phyloP scores from a whole-genome alignment of 2,888 invertebrate species.

The Brachynemurus nebulosus region DNA sequence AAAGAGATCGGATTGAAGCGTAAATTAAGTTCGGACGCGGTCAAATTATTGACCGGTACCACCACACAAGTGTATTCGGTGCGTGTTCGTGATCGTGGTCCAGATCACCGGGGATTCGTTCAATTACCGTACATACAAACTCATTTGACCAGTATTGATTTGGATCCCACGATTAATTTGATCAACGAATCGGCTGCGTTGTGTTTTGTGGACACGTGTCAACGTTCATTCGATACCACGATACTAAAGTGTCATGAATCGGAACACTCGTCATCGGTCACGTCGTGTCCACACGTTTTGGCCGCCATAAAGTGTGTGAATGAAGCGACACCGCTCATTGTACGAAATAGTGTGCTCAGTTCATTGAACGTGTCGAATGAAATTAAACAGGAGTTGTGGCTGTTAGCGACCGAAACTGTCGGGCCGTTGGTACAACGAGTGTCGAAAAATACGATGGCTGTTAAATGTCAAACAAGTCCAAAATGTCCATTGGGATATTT shows the following conservation, averaged over 20 bases:
- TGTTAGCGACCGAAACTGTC: constrained; percentile 43
- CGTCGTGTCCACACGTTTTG: constrained; percentile 45
- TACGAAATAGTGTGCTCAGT: constrained; percentile 46
- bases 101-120: constrained; percentile 61
- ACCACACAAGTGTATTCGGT: constrained; percentile 53
- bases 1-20: constrained; percentile 41
- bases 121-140: constrained; percentile 35
- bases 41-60: constrained; percentile 47
- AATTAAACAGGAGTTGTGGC: constrained; percentile 44
- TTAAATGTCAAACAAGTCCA: constrained; percentile 49
- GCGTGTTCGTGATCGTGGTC: constrained; percentile 49
- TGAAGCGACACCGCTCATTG: constrained; percentile 42
- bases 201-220: constrained; percentile 44
- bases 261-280: constrained; percentile 6
- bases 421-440: constrained; percentile 53
- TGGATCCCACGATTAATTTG: constrained; percentile 14
- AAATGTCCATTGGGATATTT: constrained; percentile 56
- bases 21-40: constrained; percentile 46
- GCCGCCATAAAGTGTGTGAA: constrained; percentile 46
- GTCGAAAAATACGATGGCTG: constrained; percentile 54
- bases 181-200: constrained; percentile 32
- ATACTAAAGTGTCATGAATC: constrained; percentile 39
- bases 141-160: constrained; percentile 24
- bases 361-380: constrained; percentile 42
- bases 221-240: constrained; percentile 38